phyloP scores from a whole-genome alignment of 2,888 invertebrate genomes.

The Conus canariensis region DNA sequence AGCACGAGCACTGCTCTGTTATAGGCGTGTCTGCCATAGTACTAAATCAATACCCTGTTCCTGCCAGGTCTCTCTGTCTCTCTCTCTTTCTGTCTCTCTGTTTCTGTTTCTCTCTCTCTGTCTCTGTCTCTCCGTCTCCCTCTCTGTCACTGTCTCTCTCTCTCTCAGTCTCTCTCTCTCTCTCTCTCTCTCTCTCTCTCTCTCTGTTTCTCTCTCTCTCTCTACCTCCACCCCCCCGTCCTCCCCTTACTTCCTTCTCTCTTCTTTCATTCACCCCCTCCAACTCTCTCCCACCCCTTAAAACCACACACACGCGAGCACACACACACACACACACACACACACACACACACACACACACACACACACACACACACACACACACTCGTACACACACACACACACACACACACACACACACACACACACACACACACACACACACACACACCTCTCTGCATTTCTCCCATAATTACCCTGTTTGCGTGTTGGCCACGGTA shows the following conservation, averaged over 20 bases:
- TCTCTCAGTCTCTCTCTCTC: neutral
- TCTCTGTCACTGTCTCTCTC: neutral
- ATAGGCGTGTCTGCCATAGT: neutral
- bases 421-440: neutral
- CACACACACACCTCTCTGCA: too few species aligned
- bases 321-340: too few species aligned
- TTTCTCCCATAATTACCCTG: too few species aligned
- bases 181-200: neutral
- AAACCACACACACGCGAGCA: neutral
- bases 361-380: neutral
- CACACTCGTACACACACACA: neutral
- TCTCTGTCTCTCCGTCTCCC: neutral
- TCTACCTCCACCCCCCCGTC: neutral
- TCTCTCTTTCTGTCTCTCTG: neutral
- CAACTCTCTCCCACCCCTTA: neutral
- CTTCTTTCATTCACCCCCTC: neutral
- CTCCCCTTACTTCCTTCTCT: neutral
- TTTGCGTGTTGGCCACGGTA: too few species aligned
- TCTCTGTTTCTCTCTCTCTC: constrained; percentile 9
- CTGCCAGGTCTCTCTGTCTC: neutral
- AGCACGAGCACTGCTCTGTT: too few species aligned
- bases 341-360: neutral
- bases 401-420: too few species aligned
- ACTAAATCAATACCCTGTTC: neutral
- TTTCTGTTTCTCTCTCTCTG: neutral